Percentiles rank a stretch among this genome's conserved stretches.
phyloP scores from a whole-genome alignment of 30 jellyfish, hydroid and myxozoan genomes.

The Phacellophora camtschatica region DNA sequence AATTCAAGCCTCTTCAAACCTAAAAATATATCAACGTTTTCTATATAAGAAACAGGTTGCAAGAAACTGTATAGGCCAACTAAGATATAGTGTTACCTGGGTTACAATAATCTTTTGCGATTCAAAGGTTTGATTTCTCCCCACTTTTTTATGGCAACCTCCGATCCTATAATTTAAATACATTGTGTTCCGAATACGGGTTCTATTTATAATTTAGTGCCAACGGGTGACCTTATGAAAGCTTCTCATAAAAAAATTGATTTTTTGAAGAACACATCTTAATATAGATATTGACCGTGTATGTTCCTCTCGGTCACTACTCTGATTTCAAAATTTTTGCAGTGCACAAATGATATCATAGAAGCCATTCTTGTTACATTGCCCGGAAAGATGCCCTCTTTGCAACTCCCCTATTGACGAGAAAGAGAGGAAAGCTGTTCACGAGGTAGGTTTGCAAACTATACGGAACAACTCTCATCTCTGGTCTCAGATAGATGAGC shows the following conservation, averaged over 20 bases:
- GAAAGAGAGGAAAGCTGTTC: conserved; percentile 18
- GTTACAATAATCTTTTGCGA: background rate
- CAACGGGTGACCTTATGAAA: background rate
- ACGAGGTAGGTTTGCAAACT: conserved; percentile 14
- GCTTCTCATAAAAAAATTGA: background rate
- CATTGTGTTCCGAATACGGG: background rate
- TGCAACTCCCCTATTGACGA: conserved; percentile 4
- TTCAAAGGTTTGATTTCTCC: background rate
- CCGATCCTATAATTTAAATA: background rate
- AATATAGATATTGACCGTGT: background rate
- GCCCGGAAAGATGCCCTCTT: conserved; percentile 27
- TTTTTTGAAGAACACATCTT: background rate
- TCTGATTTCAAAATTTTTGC: background rate
- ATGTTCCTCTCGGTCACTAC: background rate
- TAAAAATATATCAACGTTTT: no score
- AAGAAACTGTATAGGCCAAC: no score
- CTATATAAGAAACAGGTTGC: no score
- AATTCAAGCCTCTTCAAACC: background rate
- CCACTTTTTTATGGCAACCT: background rate
- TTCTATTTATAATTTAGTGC: background rate
- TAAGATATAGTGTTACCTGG: background rate
- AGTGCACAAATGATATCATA: conserved; percentile 21
- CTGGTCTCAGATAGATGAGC: conserved; percentile 22
- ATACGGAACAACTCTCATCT: conserved; percentile 1
- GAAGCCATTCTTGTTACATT: background rate